phyloP scores from a whole-genome alignment of 2,113 vertebrate species.

The Dissostichus mawsoni region DNA sequence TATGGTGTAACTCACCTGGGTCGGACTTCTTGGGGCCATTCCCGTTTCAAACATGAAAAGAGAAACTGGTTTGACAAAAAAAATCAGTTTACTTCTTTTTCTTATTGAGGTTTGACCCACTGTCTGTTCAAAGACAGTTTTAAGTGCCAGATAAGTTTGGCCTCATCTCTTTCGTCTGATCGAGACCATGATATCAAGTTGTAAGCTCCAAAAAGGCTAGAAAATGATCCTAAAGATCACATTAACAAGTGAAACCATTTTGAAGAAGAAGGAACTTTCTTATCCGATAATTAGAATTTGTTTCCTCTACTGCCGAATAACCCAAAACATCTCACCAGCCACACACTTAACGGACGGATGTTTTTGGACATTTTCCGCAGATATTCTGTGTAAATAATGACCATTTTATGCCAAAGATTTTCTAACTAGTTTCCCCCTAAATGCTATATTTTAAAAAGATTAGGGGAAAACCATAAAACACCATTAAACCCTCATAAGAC shows the following conservation, averaged over 20 bases:
- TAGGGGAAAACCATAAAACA: background rate
- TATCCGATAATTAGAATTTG: background rate
- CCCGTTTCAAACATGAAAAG: background rate
- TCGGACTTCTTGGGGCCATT: background rate
- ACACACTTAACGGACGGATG: background rate
- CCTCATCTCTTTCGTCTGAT: background rate
- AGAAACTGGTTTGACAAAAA: background rate
- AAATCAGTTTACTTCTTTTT: background rate
- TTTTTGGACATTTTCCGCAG: background rate
- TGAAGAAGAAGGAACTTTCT: background rate
- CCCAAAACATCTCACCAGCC: background rate
- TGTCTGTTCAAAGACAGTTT: background rate
- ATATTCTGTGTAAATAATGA: slow-evolving; percentile 13
- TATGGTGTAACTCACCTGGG: background rate
- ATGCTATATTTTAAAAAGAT: slow-evolving; percentile 26
- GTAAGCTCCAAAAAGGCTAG: background rate
- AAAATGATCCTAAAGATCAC: background rate
- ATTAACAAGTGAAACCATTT: background rate
- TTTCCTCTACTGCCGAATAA: background rate
- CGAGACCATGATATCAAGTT: background rate
- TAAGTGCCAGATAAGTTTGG: background rate
- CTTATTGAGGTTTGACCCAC: background rate
- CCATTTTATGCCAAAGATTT: slow-evolving; percentile 62
- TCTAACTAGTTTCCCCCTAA: slow-evolving; percentile 10
- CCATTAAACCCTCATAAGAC: background rate